Conservation (phyloP, 1,140 invertebrate species). For the Cardiocondyla obscurior region DNA sequence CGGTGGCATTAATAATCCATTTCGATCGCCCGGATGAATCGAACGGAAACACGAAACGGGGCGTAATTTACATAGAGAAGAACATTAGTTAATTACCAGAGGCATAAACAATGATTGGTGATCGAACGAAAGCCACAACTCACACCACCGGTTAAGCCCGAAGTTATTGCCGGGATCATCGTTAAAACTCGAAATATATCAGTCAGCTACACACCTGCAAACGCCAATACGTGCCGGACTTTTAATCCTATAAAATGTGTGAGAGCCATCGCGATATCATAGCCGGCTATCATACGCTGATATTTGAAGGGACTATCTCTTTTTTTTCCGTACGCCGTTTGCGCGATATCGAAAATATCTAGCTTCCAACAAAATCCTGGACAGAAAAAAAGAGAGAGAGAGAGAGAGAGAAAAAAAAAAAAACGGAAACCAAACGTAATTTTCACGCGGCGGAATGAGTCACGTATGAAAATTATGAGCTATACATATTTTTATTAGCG, state of each 20-base stretch:
- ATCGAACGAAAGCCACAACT: conserved; percentile 79
- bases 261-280: conserved; percentile 35
- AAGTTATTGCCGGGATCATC: conserved; percentile 84
- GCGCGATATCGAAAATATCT: conserved; percentile 9
- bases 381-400: no score
- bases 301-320: conserved; percentile 34
- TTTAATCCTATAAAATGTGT: conserved; percentile 64
- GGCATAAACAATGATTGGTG: conserved; percentile 84
- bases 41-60: conserved; percentile 60
- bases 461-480: neutral
- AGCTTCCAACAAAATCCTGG: conserved; percentile 6
- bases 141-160: conserved; percentile 79
- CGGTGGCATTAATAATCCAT: conserved; percentile 37
- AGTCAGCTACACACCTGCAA: conserved; percentile 73
- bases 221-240: conserved; percentile 35
- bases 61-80: conserved; percentile 81
- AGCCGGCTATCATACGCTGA: conserved; percentile 13
- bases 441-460: neutral
- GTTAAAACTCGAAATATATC: conserved; percentile 83
- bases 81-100: conserved; percentile 84
- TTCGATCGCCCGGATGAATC: conserved; percentile 49
- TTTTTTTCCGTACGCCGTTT: conserved; percentile 17
- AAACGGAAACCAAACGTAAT: neutral
- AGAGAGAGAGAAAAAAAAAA: no score
- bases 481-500: neutral